Evolutionary conservation across 2,888 invertebrate species (phyloP), one percentile per base, ranked within the genome.

Genomic region (Polydrusus cervinus): DNA sequence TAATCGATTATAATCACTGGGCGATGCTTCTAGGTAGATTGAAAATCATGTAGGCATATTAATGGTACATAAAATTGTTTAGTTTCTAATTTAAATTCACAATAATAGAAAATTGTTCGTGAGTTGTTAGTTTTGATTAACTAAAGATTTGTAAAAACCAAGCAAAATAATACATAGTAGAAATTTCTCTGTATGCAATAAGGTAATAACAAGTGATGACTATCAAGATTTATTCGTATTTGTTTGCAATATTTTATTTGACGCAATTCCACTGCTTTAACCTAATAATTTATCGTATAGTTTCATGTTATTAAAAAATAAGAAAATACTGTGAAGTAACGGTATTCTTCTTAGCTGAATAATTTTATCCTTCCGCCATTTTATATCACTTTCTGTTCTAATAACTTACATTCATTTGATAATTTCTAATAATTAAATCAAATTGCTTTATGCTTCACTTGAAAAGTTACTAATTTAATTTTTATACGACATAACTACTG

Each of bases 361-460:
- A 78, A 80, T 80, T 79, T 66, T 76, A 78, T 60, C 78, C 80
- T 80, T 80, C 80, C 78, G 78, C 74, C 74, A 73, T 66, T 79
- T 77, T 79, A 77, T 80, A 79, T 79, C 78, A 80, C 81, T 81
- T 81, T 80, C 80, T 79, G 80, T 80, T 80, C 79, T 79, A 80
- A 80, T 80, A 79, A 80, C 75, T 78, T 77, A 80, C 79, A 78
- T 79, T 80, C 79, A 80, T 78, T 75, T 66, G 72, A 75, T 78
- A 80, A 80, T 81, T 80, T 80, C 80, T 79, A 78, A 78, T 78
- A 81, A 81, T 81, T 81, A 81, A 80, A 79, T 79, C 73, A 77
- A 80, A 81, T 79, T 80, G 76, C 77, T 80, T 80, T 76, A 80
- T 81, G 81, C 80, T 80, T 80, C 80, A 81, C 78, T 80, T 80